Evolutionary conservation across 2,797 vertebrate species (phyloP).

Genomic region (Luscinia luscinia): DNA sequence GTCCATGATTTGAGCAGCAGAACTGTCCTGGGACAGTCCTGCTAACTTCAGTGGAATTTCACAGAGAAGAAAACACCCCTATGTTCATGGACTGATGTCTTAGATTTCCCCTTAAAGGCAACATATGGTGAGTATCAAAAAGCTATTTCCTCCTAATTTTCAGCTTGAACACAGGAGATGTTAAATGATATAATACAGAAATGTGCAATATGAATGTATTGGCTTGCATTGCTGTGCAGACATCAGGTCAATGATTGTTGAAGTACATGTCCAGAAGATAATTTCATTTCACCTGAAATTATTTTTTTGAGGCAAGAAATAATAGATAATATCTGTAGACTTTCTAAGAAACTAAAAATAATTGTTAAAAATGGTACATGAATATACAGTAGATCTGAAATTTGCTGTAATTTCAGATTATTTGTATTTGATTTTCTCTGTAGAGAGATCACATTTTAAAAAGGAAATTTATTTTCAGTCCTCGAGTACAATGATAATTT

Average conservation of each 20-base stretch:
- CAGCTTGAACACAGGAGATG: not conserved
- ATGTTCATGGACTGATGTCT: not conserved
- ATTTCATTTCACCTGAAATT: not conserved
- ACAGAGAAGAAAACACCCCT: not conserved
- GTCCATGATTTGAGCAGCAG: not conserved
- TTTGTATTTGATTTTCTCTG: not conserved
- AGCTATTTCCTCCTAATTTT: constrained; percentile 18
- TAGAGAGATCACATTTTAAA: not conserved
- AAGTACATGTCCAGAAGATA: not conserved
- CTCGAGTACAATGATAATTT: not conserved
- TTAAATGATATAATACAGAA: not conserved
- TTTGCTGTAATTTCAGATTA: not conserved
- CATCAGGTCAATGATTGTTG: not conserved
- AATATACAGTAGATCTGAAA: not conserved
- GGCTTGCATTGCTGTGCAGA: not conserved
- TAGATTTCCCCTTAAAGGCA: not conserved
- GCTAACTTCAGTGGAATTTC: not conserved
- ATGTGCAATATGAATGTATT: not conserved
- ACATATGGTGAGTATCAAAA: not conserved
- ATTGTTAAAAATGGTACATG: not conserved
- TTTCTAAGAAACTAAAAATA: not conserved
- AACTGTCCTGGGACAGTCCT: not conserved
- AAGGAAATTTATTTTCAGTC: not conserved
- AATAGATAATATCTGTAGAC: not conserved
- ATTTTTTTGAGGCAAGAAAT: not conserved